Percentiles rank a stretch among this genome's conserved stretches.
These are phyloP conservation scores for Drosophila insularis DNA, from an alignment of 1,140 invertebrate genomes.

Conservation along the genomic window DNA sequence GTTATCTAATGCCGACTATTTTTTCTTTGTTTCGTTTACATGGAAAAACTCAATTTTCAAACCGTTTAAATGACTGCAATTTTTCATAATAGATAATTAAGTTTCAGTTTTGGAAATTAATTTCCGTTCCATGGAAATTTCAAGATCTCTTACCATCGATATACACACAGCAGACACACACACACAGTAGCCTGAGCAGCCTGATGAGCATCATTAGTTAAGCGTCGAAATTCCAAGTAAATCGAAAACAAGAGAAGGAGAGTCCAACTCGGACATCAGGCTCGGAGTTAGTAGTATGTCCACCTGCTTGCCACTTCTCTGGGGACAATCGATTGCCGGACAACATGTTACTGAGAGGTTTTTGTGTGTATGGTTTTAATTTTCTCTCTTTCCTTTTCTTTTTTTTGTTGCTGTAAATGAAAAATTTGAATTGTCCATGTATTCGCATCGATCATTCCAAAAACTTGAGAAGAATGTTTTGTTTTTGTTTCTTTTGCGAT, in stretches of 20 bases:
- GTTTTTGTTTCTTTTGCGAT: neutral
- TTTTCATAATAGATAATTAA: slow-evolving; percentile 79
- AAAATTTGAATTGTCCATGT: slow-evolving; percentile 75
- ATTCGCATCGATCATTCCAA: slow-evolving; percentile 71
- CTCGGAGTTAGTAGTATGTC: slow-evolving; percentile 23
- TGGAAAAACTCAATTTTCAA: slow-evolving; percentile 59
- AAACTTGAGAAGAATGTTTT: neutral
- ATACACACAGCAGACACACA: neutral
- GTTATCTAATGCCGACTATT: slow-evolving; percentile 6
- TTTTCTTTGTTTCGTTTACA: slow-evolving; percentile 17
- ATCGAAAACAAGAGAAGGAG: slow-evolving; percentile 26
- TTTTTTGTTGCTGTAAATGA: slow-evolving; percentile 48
- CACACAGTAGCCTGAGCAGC: slow-evolving; percentile 63
- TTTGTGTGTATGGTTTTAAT: neutral
- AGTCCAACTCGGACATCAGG: neutral
- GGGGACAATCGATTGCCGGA: slow-evolving; percentile 62
- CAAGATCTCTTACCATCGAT: slow-evolving; percentile 41
- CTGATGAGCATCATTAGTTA: slow-evolving; percentile 82
- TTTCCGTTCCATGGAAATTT: slow-evolving; percentile 53
- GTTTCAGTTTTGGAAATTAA: slow-evolving; percentile 51
- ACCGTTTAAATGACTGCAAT: slow-evolving; percentile 62
- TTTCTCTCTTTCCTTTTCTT: neutral
- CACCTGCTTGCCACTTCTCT: slow-evolving; percentile 61
- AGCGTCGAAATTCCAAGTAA: slow-evolving; percentile 80
- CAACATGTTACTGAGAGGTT: slow-evolving; percentile 59